Percentiles rank a stretch among this genome's conserved stretches.
These are phyloP conservation scores for Paramacrobiotus metropolitanus DNA, from an alignment of 1,140 invertebrate species.

Conservation along the genomic window DNA sequence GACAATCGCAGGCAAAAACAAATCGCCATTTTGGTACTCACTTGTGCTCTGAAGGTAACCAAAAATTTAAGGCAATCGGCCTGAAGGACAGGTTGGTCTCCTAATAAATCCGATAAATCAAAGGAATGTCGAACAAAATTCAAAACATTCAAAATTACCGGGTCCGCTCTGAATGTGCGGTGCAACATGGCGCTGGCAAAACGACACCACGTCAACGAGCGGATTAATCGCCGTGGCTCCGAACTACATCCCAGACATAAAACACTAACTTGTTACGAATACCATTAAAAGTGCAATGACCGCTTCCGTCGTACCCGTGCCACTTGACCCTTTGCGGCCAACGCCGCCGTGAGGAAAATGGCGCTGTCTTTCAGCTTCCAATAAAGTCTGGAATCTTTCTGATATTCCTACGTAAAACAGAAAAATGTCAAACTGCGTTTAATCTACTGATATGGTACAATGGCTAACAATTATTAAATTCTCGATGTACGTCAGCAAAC, in stretches of 20 bases:
- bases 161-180: conserved; percentile 42
- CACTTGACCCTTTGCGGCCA: conserved; percentile 71
- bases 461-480: conserved; percentile 26
- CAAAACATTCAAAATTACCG: too few relatives aligned
- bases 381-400: conserved; percentile 40
- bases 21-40: too few relatives aligned
- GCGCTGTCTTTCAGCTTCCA: conserved; percentile 90
- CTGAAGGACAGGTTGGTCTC: conserved; percentile 67
- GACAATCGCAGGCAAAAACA: too few relatives aligned
- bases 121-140: too few relatives aligned
- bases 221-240: conserved; percentile 72
- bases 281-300: not conserved
- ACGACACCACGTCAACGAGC: conserved; percentile 64
- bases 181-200: conserved; percentile 56
- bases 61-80: conserved; percentile 86
- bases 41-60: conserved; percentile 83
- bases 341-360: conserved; percentile 77
- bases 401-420: conserved; percentile 38
- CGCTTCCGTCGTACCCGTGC: conserved; percentile 27
- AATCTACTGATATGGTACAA: not conserved
- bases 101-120: too few relatives aligned
- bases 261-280: not conserved
- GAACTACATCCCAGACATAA: conserved; percentile 26
- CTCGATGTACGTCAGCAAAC: conserved; percentile 63
- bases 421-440: not conserved